Base-by-base conservation (phyloP, 2,113 vertebrate species). In the Penelope pileata region DNA sequence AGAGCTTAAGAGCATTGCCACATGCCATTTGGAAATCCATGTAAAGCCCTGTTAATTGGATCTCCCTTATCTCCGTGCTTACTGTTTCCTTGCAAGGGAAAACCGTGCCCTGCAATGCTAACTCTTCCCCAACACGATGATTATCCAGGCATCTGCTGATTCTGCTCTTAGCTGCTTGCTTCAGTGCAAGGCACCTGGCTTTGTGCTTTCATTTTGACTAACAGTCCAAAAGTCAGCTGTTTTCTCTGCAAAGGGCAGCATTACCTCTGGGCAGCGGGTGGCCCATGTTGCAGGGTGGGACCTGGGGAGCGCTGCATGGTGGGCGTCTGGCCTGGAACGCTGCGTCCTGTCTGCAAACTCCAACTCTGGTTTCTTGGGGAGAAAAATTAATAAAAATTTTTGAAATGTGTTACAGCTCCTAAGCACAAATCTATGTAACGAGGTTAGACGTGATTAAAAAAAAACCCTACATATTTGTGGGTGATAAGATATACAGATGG, bases 1-100 rank as follows among this genome's bases (percentile, higher is more conserved):
- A 94, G 85, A 9, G 10, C 59, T 90, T 95, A 94, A 95, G 93
- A 96, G 75, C 85, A 83, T 91, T 95, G 84, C 78, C 53, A 58
- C 82, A n/a, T 69, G 74, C 58, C 67, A 56, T 76, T 76, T 91
- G 78, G 88, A 93, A 95, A 95, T 88, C 90, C 70, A 27, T 6
- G 6, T 60, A 68, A 93, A 94, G 82, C 83, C 54, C 2, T 2
- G 66, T 73, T 96, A 95, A 96, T 93, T 95, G 90, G 82, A 96
- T 96, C 82, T 66, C 36, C 22, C 24, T 90, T 59, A 82, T 93
- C 90, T 85, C 78, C 30, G 21, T n/a, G 14, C 70, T 80, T 51
- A 38, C 36, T 13, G 9, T 73, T 91, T 86, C 51, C 58, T 88
- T 93, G 76, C 76, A 63, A 82, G 70, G 70, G 67, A 94, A 87